Base-by-base conservation (phyloP, 2,888 invertebrate genomes). In the Lydus trimaculatus region DNA sequence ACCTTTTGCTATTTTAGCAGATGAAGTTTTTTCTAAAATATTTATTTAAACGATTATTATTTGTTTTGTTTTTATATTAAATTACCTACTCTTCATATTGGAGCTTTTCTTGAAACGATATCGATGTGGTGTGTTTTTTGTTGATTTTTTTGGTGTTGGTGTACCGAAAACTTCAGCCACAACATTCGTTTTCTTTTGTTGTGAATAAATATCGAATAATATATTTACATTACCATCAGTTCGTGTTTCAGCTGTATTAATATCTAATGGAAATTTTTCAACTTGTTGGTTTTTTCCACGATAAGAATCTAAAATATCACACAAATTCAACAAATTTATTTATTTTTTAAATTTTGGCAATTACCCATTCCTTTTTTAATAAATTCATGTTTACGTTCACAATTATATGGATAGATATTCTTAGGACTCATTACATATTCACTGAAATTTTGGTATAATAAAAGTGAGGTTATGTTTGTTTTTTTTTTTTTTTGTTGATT, bases 201-300 rank as follows among this genome's bases (percentile, higher is more conserved):
- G 88, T 36, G 78, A 80, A 75, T 88, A 89, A 74, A 86, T 89
- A 75, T 88, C 87, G 8, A 88, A 87, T 56, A 94, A 83, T 73
- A 94, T 93, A 74, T 91, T 88, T 25, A 89, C 88, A 83, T 94
- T 90, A 9, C 94, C 94, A 31, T 89, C 89, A 2, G 92, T 90
- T 66, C 90, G 87, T 60, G 88, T 88, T 81, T 95, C 95, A 0
- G 95, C 95, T 67, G 88, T 88, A 64, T 89, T 87, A 2, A 95
- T 89, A 84, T 95, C 95, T 60, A 89, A 88, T 0, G 93, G 93
- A 85, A 95, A 95, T 83, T 94, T 94, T 73, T 91, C 90, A 91
- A 94, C 92, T 73, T 88, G 89, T 52, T 90, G 88, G 78, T 88
- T 88, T 81, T 91, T 92, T 20, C 88, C 86, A 77, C 91, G 86